Conservation (phyloP, 2,888 invertebrate species). For the Hydrotaea diabolus region DNA sequence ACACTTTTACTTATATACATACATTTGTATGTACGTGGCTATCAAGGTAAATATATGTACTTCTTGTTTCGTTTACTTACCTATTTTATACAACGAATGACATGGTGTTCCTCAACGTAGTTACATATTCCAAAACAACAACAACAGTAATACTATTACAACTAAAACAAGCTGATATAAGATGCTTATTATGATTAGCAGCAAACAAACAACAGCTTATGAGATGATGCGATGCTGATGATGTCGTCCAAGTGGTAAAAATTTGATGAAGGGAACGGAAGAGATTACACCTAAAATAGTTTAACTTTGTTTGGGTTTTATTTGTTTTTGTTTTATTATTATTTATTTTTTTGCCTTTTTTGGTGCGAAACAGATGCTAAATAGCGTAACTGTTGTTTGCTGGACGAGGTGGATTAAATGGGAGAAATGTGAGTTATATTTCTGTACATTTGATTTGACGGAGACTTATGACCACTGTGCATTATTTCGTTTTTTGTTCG, state of each 20-base stretch:
- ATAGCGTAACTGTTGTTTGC: not conserved
- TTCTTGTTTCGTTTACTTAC: not conserved
- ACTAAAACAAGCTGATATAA: not conserved
- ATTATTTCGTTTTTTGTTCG: not conserved
- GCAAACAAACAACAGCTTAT: not conserved
- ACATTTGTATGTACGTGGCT: too few relatives aligned
- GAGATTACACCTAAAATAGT: not conserved
- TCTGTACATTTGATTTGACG: not conserved
- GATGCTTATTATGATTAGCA: not conserved
- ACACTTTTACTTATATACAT: too few relatives aligned
- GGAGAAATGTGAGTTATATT: too few relatives aligned
- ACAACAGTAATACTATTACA: not conserved
- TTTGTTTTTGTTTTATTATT: not conserved
- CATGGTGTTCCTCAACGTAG: too few relatives aligned
- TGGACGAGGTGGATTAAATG: too few relatives aligned
- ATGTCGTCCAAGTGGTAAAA: not conserved
- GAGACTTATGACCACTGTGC: not conserved
- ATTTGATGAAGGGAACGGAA: not conserved
- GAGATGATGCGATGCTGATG: too few relatives aligned
- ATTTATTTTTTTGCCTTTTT: not conserved
- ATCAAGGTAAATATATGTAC: not conserved
- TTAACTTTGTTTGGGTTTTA: not conserved
- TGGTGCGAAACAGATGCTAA: not conserved
- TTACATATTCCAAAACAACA: conserved; percentile 6
- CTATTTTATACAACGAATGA: not conserved